Conservation (phyloP, 2,888 invertebrate species). For the Myopa tessellatipennis region DNA sequence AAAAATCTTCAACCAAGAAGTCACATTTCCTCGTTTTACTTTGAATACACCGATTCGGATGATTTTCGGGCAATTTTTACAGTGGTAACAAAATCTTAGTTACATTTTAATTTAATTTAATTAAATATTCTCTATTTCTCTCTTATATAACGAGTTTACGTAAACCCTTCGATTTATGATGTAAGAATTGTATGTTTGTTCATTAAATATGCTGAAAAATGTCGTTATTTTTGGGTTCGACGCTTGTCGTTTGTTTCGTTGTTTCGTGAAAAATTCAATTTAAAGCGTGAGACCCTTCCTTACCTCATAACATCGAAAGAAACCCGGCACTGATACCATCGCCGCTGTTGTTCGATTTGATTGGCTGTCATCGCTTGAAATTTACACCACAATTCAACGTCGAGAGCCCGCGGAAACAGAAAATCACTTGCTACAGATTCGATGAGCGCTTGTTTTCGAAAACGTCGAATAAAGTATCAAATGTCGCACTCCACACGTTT, state of each 20-base stretch:
- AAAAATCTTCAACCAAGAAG: too few relatives aligned
- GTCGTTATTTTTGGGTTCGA: not conserved
- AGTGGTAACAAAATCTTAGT: too few relatives aligned
- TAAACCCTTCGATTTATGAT: not conserved
- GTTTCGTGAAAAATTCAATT: not conserved
- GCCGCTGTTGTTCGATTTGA: slow-evolving; percentile 29
- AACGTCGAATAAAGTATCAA: slow-evolving; percentile 37
- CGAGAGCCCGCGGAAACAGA: not conserved
- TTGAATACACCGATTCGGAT: too few relatives aligned
- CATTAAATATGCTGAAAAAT: not conserved
- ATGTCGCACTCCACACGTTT: slow-evolving; percentile 36
- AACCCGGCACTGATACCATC: too few relatives aligned
- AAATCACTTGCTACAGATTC: slow-evolving; percentile 36
- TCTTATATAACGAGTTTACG: too few relatives aligned
- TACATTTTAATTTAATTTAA: too few relatives aligned
- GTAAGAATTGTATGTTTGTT: not conserved
- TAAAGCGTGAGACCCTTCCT: not conserved
- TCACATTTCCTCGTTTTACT: too few relatives aligned
- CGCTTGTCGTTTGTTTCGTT: not conserved
- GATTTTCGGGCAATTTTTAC: too few relatives aligned
- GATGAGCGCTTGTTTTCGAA: slow-evolving; percentile 23
- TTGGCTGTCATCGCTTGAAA: slow-evolving; percentile 40
- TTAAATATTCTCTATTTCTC: too few relatives aligned
- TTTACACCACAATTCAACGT: slow-evolving; percentile 37
- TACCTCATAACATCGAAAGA: slow-evolving; percentile 8